Evolutionary conservation across 2,797 vertebrate genomes (phyloP), one percentile per base, ranked within the genome.

Genomic region (Smutsia temminckii): DNA sequence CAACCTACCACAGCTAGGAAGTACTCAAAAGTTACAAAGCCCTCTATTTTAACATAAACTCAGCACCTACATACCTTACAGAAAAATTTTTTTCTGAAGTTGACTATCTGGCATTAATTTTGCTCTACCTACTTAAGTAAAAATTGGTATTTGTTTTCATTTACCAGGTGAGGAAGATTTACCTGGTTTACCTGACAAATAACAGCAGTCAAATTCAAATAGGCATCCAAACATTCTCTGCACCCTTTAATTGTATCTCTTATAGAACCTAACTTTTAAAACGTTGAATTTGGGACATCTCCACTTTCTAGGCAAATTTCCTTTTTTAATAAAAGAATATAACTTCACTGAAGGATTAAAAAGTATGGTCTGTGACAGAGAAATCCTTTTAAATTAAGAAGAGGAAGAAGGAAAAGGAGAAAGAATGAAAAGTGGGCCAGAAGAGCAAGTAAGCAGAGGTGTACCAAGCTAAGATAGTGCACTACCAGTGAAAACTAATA

Each of bases 301-400:
- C 32, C 29, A 92, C 69, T 85, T 95, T 57, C 55, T 59, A 72
- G 37, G 8, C 57, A 66, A 59, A 74, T 46, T 85, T 79, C n/a
- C 75, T 89, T 51, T 87, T 91, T 95, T 68, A 89, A 88, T 21
- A 69, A 94, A 94, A 92, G 46, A 87, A 78, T 37, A 6, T 69
- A 88, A 93, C 51, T 68, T 97, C 85, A 92, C 46, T 66, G 49
- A 88, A 90, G 16, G 32, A 77, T 74, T 87, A 95, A 27, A 94
- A 86, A 91, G 6, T 27, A 61, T 51, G 32, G 40, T 75, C 32
- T 89, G 20, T 71, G 29, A 90, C 37, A 94, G 49, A 78, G 16
- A 91, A 77, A 89, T 68, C 32, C 34, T 40, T 95, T 91, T 72
- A 79, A 94, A 72, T 90, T 71, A 78, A 79, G 10, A 32, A 68